phyloP scores from a whole-genome alignment of 1,140 invertebrate genomes.

The Drosophila virilis region DNA sequence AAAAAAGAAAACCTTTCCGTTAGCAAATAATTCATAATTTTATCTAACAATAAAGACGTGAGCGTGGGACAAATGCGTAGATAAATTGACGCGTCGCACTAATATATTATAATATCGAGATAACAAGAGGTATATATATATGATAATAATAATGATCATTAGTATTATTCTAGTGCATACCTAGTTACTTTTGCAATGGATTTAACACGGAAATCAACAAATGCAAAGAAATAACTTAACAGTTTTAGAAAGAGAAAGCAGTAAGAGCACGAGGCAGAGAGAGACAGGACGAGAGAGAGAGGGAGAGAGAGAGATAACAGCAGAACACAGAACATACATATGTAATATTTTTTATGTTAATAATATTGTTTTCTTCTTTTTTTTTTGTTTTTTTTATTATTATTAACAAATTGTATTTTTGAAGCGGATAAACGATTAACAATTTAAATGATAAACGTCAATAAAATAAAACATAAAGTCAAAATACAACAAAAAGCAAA shows the following conservation, averaged over 20 bases:
- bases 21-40: slow-evolving; percentile 50
- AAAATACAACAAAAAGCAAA: slow-evolving; percentile 49
- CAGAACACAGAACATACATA: slow-evolving; percentile 55
- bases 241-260: not conserved
- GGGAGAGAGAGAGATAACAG: slow-evolving; percentile 34
- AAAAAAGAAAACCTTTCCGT: slow-evolving; percentile 26
- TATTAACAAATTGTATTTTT: slow-evolving; percentile 81
- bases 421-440: slow-evolving; percentile 64
- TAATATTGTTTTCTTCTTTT: slow-evolving; percentile 68
- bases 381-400: slow-evolving; percentile 59
- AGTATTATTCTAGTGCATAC: slow-evolving; percentile 58
- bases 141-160: slow-evolving; percentile 52
- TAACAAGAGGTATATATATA: not conserved
- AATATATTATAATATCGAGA: slow-evolving; percentile 5
- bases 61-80: slow-evolving; percentile 17
- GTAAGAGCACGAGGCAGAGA: no score
- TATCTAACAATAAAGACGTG: slow-evolving; percentile 29
- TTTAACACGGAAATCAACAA: slow-evolving; percentile 27
- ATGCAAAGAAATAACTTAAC: slow-evolving; percentile 9
- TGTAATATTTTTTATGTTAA: slow-evolving; percentile 79
- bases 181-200: slow-evolving; percentile 49
- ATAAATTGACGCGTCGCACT: not conserved
- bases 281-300: not conserved
- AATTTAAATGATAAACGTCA: slow-evolving; percentile 77
- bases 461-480: slow-evolving; percentile 68